Conservation (phyloP, 1,140 invertebrate species). For the Spodoptera frugiperda region DNA sequence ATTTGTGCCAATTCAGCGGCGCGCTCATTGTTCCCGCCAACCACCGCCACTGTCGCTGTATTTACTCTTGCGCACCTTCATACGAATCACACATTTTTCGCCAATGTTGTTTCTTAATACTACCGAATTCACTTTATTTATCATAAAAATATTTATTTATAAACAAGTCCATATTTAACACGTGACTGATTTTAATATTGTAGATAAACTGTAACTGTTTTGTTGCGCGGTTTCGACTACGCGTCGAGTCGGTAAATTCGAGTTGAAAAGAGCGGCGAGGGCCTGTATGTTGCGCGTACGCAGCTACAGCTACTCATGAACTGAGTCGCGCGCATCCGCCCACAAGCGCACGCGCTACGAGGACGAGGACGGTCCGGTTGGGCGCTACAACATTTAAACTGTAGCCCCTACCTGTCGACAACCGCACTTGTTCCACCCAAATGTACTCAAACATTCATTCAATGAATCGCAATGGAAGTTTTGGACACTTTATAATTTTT, state of each 20-base stretch:
- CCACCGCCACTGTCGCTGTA: conserved; percentile 54
- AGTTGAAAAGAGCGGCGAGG: conserved; percentile 51
- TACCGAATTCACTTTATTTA: conserved; percentile 35
- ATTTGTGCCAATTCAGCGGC: conserved; percentile 83
- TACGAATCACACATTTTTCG: conserved; percentile 56
- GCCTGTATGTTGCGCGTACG: conserved; percentile 68
- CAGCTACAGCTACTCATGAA: conserved; percentile 72
- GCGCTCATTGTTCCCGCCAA: conserved; percentile 74
- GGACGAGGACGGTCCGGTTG: conserved; percentile 71
- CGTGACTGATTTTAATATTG: neutral
- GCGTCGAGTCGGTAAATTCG: conserved; percentile 59
- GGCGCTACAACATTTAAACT: conserved; percentile 70
- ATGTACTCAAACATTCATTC: conserved; percentile 9
- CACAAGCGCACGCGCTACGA: conserved; percentile 57
- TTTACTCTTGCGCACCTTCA: conserved; percentile 66
- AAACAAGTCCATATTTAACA: conserved; percentile 2
- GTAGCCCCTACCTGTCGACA: conserved; percentile 63
- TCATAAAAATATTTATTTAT: conserved; percentile 28
- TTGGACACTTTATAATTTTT: too few species aligned
- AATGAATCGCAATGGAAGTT: too few species aligned
- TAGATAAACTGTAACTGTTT: neutral
- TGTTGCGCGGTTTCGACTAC: conserved; percentile 34
- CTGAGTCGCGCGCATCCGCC: conserved; percentile 65
- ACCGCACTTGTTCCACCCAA: conserved; percentile 52
- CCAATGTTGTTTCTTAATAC: conserved; percentile 5